These are phyloP conservation scores for Chloroclysta siterata DNA, from an alignment of 2,888 invertebrate species.

Conservation along the genomic window DNA sequence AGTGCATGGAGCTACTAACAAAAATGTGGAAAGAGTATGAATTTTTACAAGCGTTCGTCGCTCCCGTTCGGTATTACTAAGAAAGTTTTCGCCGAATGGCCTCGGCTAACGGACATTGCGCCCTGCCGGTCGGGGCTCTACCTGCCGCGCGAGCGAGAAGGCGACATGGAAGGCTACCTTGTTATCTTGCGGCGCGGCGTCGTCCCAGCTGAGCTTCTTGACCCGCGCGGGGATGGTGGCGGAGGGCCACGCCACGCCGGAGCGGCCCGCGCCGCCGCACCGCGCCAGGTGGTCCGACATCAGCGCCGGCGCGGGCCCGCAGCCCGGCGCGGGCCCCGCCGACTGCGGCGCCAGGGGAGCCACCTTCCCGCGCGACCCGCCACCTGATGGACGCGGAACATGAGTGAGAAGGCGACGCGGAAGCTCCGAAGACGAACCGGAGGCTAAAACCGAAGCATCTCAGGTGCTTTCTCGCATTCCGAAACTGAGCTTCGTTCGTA, in stretches of 20 bases:
- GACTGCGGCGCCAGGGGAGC: conserved; percentile 63
- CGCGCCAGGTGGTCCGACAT: conserved; percentile 71
- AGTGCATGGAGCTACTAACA: no score
- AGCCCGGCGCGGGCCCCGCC: conserved; percentile 50
- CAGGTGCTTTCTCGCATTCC: no score
- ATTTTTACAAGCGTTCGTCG: no score
- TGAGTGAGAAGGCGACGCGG: not conserved
- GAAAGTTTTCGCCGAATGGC: no score
- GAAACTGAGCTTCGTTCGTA: no score
- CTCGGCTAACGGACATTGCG: no score
- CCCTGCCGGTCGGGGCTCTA: no score
- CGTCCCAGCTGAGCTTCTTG: conserved; percentile 89
- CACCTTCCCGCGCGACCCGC: conserved; percentile 50
- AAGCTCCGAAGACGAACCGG: not conserved
- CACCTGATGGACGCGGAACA: conserved; percentile 16
- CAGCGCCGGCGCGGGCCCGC: conserved; percentile 59
- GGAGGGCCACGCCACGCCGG: conserved; percentile 87
- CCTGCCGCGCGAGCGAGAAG: not conserved
- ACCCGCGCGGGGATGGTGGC: conserved; percentile 88
- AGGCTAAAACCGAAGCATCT: not conserved
- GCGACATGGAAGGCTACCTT: conserved; percentile 29
- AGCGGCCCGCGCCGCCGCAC: conserved; percentile 59
- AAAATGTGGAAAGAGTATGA: no score
- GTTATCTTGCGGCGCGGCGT: conserved; percentile 43
- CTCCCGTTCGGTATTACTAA: no score